phyloP scores from a whole-genome alignment of 2,888 invertebrate species.

The Agrochola lychnidis region DNA sequence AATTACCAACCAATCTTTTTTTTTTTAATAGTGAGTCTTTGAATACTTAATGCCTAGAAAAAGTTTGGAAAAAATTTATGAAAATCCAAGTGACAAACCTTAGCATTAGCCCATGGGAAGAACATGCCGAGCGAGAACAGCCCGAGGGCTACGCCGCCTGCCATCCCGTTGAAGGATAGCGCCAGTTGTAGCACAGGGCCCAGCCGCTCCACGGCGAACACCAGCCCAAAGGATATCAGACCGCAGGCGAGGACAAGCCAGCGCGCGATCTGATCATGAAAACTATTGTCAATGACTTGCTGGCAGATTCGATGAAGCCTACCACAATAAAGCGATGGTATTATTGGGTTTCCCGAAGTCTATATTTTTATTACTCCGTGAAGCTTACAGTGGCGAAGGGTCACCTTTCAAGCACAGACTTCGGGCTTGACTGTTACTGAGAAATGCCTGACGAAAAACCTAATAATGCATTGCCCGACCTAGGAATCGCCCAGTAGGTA shows the following conservation, averaged over 20 bases:
- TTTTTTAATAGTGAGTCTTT: background rate
- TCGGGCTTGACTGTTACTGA: background rate
- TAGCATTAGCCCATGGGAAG: conserved; percentile 96
- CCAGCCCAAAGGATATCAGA: conserved; percentile 93
- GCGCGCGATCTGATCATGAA: conserved; percentile 83
- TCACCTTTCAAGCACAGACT: background rate
- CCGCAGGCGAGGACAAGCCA: conserved; percentile 94
- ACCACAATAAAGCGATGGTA: background rate
- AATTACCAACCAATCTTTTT: background rate
- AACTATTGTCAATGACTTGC: background rate
- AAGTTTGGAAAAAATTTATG: background rate
- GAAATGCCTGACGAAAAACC: background rate
- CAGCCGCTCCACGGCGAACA: conserved; percentile 96
- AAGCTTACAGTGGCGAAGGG: background rate
- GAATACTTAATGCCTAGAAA: background rate
- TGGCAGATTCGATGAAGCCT: background rate
- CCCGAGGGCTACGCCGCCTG: conserved; percentile 96
- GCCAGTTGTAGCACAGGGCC: conserved; percentile 97
- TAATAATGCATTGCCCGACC: background rate
- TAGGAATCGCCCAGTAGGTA: background rate
- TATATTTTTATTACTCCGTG: background rate
- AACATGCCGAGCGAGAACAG: conserved; percentile 97
- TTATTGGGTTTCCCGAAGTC: background rate
- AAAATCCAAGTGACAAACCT: conserved; percentile 84
- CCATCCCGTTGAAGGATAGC: conserved; percentile 96